These are phyloP conservation scores for Drosophila falleni DNA, from an alignment of 2,888 invertebrate genomes.

Conservation along the genomic window DNA sequence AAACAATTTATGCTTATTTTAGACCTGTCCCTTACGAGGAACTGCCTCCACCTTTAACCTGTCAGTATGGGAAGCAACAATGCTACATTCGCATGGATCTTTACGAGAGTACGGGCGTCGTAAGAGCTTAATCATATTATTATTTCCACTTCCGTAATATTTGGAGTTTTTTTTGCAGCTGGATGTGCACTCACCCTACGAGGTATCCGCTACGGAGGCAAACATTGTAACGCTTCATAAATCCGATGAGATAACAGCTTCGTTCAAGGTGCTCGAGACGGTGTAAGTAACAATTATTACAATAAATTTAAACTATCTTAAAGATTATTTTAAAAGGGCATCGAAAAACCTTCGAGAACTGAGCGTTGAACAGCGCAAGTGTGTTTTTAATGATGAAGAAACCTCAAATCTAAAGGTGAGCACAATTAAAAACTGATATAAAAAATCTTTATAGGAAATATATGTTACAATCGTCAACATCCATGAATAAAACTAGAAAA, in stretches of 20 bases:
- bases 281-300: constrained; percentile 74
- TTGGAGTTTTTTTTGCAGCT: constrained; percentile 57
- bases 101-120: constrained; percentile 82
- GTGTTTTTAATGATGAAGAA: constrained; percentile 87
- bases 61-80: constrained; percentile 83
- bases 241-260: constrained; percentile 83
- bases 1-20: not conserved
- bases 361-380: constrained; percentile 86
- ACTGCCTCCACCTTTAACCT: constrained; percentile 69
- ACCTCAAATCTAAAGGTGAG: constrained; percentile 83
- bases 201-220: constrained; percentile 80
- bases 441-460: no score
- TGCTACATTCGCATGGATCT: constrained; percentile 84
- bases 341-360: constrained; percentile 84
- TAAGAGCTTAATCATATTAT: constrained; percentile 39
- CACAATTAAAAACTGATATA: not conserved
- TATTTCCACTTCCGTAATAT: not conserved
- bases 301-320: not conserved
- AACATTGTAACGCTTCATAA: constrained; percentile 78
- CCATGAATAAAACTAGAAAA: no score
- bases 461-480: no score
- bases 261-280: constrained; percentile 83
- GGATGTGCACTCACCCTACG: constrained; percentile 84
- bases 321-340: constrained; percentile 56
- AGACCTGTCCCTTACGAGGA: constrained; percentile 61